Base-by-base conservation (phyloP, 1,140 invertebrate genomes). In the Pseudomyrmex concolor region DNA sequence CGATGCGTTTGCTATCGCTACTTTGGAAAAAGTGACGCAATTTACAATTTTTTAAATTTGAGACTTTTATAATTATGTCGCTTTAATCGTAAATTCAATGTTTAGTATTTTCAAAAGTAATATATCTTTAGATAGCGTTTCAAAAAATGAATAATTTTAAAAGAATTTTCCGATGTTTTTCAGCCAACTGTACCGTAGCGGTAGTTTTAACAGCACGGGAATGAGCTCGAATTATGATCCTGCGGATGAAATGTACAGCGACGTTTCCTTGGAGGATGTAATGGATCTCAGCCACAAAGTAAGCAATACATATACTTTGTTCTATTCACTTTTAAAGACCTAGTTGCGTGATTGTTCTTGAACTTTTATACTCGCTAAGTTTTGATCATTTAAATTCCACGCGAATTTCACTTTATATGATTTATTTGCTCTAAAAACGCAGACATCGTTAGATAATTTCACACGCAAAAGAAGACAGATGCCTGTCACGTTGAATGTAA, bases 211-310 rank as follows among this genome's bases (percentile, higher is more conserved):
- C 94, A 98, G 97, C 85, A 97, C 97, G 34, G 97, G 97, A 66
- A 96, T 97, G 91, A 98, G 97, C 90, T 98, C 97, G 67, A 97
- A 96, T 89, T 97, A 97, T 91, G 97, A 98, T 94, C 97, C 97
- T 90, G 96, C 96, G 43, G 98, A 98, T 95, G 97, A 98, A 94
- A 98, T 98, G 96, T 98, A 97, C 94, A 98, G 97, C 83, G 97
- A 98, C 94, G 97, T 97, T 54, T 98, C 97, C 62, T 94, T 98
- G 64, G 97, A 98, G 93, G 97, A 98, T 94, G 97, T 98, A 50
- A 96, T 97, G 93, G 97, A 98, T 94, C 96, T 98, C 88, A 98
- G 97, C 94, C 97, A 98, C 93, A 97, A 97, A 95, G 97, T 98
- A 92, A 95, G 96, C 83, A 59, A 62, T 2, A 34, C 15, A 34